These are phyloP conservation scores for Drosophila helvetica DNA, from an alignment of 2,888 invertebrate genomes.

Conservation along the genomic window DNA sequence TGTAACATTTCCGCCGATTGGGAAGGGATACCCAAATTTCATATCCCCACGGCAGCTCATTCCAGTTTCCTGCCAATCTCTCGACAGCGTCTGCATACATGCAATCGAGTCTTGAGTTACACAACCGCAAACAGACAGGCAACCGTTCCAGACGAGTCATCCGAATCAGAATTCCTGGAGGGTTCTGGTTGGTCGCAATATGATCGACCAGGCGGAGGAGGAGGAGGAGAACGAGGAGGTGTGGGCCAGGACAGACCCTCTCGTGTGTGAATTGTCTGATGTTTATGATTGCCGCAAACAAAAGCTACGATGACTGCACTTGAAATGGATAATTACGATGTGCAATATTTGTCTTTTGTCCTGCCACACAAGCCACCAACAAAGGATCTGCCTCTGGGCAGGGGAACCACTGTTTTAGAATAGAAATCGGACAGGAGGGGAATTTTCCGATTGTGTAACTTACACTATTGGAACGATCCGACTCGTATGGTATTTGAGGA, in stretches of 20 bases:
- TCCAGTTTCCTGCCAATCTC: background rate
- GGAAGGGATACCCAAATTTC: slow-evolving; percentile 28
- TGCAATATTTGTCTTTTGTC: slow-evolving; percentile 65
- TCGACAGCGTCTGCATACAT: slow-evolving; percentile 10
- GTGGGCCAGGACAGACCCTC: slow-evolving; percentile 27
- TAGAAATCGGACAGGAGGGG: slow-evolving; percentile 4
- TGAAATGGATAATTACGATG: slow-evolving; percentile 75
- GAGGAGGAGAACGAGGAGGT: slow-evolving; percentile 3
- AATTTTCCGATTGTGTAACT: too few relatives aligned
- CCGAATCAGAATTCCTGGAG: slow-evolving; percentile 50
- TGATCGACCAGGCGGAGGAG: background rate
- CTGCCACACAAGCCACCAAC: slow-evolving; percentile 16
- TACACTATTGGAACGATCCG: too few relatives aligned
- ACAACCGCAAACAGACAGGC: slow-evolving; percentile 74
- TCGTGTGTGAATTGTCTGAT: slow-evolving; percentile 47
- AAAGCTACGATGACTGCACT: slow-evolving; percentile 73
- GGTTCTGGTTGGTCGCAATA: background rate
- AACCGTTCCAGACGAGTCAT: slow-evolving; percentile 66
- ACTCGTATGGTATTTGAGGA: too few relatives aligned
- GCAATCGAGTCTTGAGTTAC: slow-evolving; percentile 73
- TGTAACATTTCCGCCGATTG: slow-evolving; percentile 13
- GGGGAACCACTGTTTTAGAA: background rate
- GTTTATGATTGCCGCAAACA: slow-evolving; percentile 78
- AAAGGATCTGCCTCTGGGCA: background rate
- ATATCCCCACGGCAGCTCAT: slow-evolving; percentile 5